phyloP scores from a whole-genome alignment of 2,888 invertebrate genomes.

The Blastobasis adustella region DNA sequence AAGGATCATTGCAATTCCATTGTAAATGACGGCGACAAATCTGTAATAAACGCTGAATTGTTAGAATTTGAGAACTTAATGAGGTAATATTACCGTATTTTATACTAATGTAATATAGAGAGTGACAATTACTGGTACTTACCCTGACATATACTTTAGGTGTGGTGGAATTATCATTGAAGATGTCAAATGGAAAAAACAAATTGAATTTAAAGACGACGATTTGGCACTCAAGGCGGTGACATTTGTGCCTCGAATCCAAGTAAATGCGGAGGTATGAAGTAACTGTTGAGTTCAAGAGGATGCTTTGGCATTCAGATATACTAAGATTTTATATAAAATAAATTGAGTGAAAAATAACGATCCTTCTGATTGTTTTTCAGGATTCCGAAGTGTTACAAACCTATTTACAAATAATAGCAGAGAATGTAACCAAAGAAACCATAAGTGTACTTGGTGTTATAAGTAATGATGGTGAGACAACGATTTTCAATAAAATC shows the following conservation, averaged over 20 bases:
- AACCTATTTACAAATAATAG: constrained; percentile 27
- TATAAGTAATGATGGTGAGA: constrained; percentile 7
- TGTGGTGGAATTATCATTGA: constrained; percentile 40
- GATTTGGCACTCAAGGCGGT: constrained; percentile 19
- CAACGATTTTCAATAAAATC: constrained; percentile 10
- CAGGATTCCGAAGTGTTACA: constrained; percentile 21
- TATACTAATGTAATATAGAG: neutral
- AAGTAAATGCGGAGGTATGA: constrained; percentile 21
- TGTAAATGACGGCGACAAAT: constrained; percentile 8
- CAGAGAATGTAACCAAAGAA: constrained; percentile 27
- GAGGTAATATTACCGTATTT: neutral
- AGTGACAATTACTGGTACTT: neutral
- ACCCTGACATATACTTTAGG: constrained; percentile 16
- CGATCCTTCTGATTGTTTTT: neutral
- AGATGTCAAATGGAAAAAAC: constrained; percentile 25
- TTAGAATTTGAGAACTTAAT: neutral
- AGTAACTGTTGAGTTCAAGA: neutral
- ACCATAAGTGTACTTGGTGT: constrained; percentile 22
- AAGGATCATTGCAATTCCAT: constrained; percentile 17
- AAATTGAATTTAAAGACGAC: constrained; percentile 14
- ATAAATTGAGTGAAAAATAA: no score
- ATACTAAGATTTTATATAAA: neutral
- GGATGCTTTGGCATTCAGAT: neutral
- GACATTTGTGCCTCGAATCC: constrained; percentile 28
- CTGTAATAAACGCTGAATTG: constrained; percentile 18